Evolutionary conservation across 2,797 vertebrate genomes (phyloP), one percentile per base, ranked within the genome.

Genomic region (Gila robusta): DNA sequence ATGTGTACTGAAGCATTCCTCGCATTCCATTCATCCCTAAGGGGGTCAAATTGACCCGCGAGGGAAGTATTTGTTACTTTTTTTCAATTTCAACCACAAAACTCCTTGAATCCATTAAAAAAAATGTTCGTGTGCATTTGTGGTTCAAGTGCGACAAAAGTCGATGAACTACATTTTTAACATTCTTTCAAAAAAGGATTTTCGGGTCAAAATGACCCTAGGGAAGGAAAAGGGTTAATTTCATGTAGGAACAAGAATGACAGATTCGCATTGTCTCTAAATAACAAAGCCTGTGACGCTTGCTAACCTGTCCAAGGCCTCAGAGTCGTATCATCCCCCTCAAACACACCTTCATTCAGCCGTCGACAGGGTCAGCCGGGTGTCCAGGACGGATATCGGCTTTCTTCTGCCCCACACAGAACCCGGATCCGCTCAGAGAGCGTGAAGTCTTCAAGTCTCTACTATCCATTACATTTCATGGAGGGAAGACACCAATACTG

Each of bases 271-370:
- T 39, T 70, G 56, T 49, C 47, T 37, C 47, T 37, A 77, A 74
- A 47, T 52, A 66, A 19, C 37, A 83, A 26, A 82, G 67, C 17
- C 21, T 70, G 47, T 37, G 19, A 79, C 9, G 6, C 19, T 28
- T 14, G 4, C 59, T 17, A 54, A 56, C 39, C 23, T 16, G 17
- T 44, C n/a, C 79, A 77, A 67, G 52, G 32, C 67, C 81, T 87
- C 87, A 88, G 80, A 84, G 62, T 86, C 84, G 37, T 71, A 80
- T 47, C 69, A 44, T 39, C 26, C 39, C 41, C 81, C 69, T 64
- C 21, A 71, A 56, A 81, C 49, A 35, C n/a, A 77, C 44, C 78
- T 41, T 79, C 54, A 49, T 73, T 26, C 41, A 85, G 21, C 56
- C 73, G 10, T 74, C 28, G 28, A 21, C n/a, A 44, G 66, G 86